These are phyloP conservation scores for Epinotia demarniana DNA, from an alignment of 2,888 invertebrate species.

Conservation along the genomic window DNA sequence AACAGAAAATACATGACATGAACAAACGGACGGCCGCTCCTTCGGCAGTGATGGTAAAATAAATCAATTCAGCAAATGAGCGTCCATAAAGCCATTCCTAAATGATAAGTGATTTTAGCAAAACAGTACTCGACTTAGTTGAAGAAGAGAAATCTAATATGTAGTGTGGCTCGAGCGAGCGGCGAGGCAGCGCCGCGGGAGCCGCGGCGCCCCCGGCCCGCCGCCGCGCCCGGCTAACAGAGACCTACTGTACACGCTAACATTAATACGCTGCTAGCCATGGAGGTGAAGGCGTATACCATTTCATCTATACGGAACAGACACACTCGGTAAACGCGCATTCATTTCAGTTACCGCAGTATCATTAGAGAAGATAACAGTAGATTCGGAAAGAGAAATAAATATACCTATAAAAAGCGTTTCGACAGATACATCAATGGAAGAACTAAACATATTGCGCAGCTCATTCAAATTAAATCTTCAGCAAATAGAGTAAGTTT, in stretches of 20 bases:
- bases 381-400: slow-evolving; percentile 83
- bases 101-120: slow-evolving; percentile 80
- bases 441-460: slow-evolving; percentile 84
- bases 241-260: slow-evolving; percentile 75
- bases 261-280: slow-evolving; percentile 82
- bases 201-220: slow-evolving; percentile 68
- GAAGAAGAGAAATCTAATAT: slow-evolving; percentile 78
- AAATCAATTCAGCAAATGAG: slow-evolving; percentile 80
- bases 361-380: slow-evolving; percentile 78
- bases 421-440: slow-evolving; percentile 79
- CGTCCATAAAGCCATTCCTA: slow-evolving; percentile 82
- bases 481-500: slow-evolving; percentile 83
- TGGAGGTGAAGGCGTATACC: slow-evolving; percentile 81
- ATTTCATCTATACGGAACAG: slow-evolving; percentile 79
- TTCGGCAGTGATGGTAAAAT: slow-evolving; percentile 63
- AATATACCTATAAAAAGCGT: slow-evolving; percentile 84
- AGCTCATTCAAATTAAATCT: slow-evolving; percentile 84
- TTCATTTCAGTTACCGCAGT: slow-evolving; percentile 80
- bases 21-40: slow-evolving; percentile 59
- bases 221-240: slow-evolving; percentile 81
- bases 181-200: slow-evolving; percentile 48
- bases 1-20: slow-evolving; percentile 72
- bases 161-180: slow-evolving; percentile 74
- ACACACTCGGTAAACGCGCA: slow-evolving; percentile 80
- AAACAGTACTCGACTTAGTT: slow-evolving; percentile 69